Evolutionary conservation across 2,888 invertebrate genomes (phyloP).

Genomic region (Psylliodes chrysocephalus): DNA sequence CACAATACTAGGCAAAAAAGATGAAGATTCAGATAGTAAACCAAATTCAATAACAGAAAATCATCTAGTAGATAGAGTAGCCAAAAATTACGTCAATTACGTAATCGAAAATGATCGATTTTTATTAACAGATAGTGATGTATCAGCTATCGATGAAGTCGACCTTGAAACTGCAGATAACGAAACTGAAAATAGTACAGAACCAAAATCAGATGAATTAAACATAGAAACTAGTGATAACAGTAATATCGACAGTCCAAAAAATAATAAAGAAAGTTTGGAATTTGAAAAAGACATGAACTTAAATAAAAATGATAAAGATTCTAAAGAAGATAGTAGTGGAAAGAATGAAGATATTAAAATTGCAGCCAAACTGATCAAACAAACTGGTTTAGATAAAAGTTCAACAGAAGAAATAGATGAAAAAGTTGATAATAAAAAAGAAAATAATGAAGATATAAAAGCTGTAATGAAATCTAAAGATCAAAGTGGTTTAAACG

Average conservation of each 20-base stretch:
- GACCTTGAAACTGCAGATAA: constrained; percentile 1
- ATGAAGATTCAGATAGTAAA: not conserved
- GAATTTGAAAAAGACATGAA: too few relatives aligned
- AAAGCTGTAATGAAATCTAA: too few relatives aligned
- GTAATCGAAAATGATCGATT: constrained; percentile 32
- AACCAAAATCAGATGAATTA: not conserved
- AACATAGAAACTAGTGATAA: not conserved
- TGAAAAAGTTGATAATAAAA: too few relatives aligned
- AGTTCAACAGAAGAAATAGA: too few relatives aligned
- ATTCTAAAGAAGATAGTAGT: too few relatives aligned
- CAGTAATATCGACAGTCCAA: not conserved
- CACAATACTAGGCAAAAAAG: constrained; percentile 1
- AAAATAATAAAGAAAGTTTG: not conserved
- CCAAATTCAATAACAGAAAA: not conserved
- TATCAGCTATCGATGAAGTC: not conserved
- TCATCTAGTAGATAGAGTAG: constrained; percentile 30
- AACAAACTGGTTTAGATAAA: too few relatives aligned
- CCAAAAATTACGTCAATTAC: constrained; percentile 34
- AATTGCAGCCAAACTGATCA: too few relatives aligned
- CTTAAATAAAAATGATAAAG: too few relatives aligned
- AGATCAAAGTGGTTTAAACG: too few relatives aligned
- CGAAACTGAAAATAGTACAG: not conserved
- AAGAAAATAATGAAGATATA: too few relatives aligned
- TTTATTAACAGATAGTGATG: not conserved
- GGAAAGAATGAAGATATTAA: too few relatives aligned